Base-by-base conservation (phyloP, 2,113 vertebrate species). In the Melanerpes aurifrons region DNA sequence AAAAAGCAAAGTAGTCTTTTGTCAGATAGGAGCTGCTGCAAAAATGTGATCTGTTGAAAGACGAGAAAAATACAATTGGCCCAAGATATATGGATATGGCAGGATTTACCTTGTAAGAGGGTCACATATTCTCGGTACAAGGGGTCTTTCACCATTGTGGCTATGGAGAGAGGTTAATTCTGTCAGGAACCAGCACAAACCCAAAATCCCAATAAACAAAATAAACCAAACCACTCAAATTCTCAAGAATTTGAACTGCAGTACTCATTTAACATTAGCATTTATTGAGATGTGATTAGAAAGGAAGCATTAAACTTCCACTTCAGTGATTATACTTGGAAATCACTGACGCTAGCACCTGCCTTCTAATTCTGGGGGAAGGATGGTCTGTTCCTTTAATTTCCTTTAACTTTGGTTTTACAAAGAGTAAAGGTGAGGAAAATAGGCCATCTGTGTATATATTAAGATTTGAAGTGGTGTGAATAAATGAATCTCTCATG, bases 221-320 rank as follows among this genome's bases (percentile, higher is more conserved):
- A 47, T 16, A 26, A 1, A 6, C 1, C 56, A n/a, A 15, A 9
- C 63, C 26, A 17, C 12, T 4, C 9, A 63, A 3, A 45, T 76
- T 22, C 20, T 68, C 70, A 67, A 69, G 35, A 73, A 71, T 67
- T 90, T 80, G 32, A 92, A 47, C 32, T 82, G 22, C n/a, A 20
- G 5, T 69, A 91, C 54, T 78, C 24, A 50, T n/a, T 75, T 59
- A 75, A 5, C 28, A 54, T 63, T 67, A 83, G 21, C 19, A 43
- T 83, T 93, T 82, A 43, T 77, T 0, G 0, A 68, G 53, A 54
- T 86, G 15, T 40, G 7, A 62, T 91, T 77, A 83, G 72, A 94
- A 94, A 77, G 64, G 57, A 92, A 94, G 17, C 32, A 69, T 79
- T 72, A 45, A 87, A 67, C 15, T 93, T 93, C 53, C 53, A 91